Evolutionary conservation across 2,113 vertebrate genomes (phyloP).

Genomic region (Gambusia holbrooki): DNA sequence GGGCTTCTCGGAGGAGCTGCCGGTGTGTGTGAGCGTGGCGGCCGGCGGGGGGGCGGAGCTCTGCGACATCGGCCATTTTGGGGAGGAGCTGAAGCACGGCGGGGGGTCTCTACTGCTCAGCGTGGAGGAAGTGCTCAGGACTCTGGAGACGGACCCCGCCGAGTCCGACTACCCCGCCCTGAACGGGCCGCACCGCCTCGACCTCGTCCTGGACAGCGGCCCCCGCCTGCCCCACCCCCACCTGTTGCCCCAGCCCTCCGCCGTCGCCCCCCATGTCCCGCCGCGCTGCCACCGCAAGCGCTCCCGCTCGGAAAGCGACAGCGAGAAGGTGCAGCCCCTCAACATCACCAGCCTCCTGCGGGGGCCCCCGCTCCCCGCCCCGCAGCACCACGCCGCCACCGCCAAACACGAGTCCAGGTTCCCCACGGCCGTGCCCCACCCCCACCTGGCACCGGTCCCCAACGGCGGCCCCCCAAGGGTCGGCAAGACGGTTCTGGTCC

Average conservation of each 20-base stretch:
- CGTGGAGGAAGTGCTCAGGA: slow-evolving; percentile 95
- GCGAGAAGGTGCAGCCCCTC: slow-evolving; percentile 94
- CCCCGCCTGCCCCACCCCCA: slow-evolving; percentile 73
- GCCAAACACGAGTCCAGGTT: slow-evolving; percentile 89
- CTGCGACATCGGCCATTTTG: slow-evolving; percentile 87
- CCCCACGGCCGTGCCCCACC: slow-evolving; percentile 72
- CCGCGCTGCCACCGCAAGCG: slow-evolving; percentile 92
- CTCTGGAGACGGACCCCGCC: slow-evolving; percentile 87
- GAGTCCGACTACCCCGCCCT: slow-evolving; percentile 25
- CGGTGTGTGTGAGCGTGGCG: slow-evolving; percentile 86
- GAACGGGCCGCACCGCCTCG: slow-evolving; percentile 61
- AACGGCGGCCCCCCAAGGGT: slow-evolving; percentile 93
- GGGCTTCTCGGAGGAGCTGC: slow-evolving; percentile 83
- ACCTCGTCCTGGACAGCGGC: slow-evolving; percentile 84
- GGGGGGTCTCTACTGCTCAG: slow-evolving; percentile 91
- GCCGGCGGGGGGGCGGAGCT: slow-evolving; percentile 79
- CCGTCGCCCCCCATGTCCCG: slow-evolving; percentile 83
- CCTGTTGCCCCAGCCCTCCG: slow-evolving; percentile 82
- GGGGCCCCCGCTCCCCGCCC: slow-evolving; percentile 83
- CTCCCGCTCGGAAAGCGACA: slow-evolving; percentile 96
- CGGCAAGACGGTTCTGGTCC: slow-evolving; percentile 90
- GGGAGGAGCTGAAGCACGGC: slow-evolving; percentile 90
- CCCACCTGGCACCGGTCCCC: slow-evolving; percentile 89
- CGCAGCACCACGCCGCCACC: slow-evolving; percentile 81
- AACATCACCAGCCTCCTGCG: slow-evolving; percentile 93